These are phyloP conservation scores for Coilia nasus DNA, from an alignment of 2,797 vertebrate genomes.

Conservation along the genomic window DNA sequence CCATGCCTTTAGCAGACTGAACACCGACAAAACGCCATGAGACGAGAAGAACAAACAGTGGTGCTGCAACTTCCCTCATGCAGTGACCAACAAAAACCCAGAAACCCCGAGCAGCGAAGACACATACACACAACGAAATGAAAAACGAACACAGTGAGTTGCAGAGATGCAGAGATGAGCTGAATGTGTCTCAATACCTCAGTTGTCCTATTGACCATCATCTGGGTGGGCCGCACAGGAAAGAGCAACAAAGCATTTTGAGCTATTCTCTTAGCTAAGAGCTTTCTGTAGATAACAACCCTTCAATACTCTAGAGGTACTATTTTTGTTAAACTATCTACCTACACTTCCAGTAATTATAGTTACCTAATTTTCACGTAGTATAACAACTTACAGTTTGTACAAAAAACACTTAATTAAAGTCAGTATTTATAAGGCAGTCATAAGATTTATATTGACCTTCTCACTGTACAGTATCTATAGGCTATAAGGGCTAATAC, in stretches of 20 bases:
- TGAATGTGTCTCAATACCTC: slow-evolving; percentile 84
- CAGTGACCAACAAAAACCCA: neutral
- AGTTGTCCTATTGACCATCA: slow-evolving; percentile 99
- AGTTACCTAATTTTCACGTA: too few species aligned
- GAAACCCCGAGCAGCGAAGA: neutral
- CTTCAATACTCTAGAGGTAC: neutral
- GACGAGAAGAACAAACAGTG: neutral
- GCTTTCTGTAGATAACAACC: neutral
- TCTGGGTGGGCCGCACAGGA: slow-evolving; percentile 83
- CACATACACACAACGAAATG: neutral
- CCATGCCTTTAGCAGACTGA: slow-evolving; percentile 6
- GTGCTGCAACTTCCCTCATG: neutral
- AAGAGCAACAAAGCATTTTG: slow-evolving; percentile 7
- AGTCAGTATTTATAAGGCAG: neutral
- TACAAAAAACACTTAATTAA: neutral
- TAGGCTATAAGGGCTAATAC: too few species aligned
- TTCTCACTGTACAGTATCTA: too few species aligned
- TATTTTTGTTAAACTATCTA: too few species aligned
- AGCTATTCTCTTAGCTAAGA: neutral
- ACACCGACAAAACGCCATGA: neutral
- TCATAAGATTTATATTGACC: too few species aligned
- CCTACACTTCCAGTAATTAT: too few species aligned
- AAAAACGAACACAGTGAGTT: slow-evolving; percentile 21
- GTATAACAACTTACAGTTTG: too few species aligned
- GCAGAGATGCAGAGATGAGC: slow-evolving; percentile 33